Base-by-base conservation (phyloP, 2,888 invertebrate species). In the Gastracanthus pulcherrimus region DNA sequence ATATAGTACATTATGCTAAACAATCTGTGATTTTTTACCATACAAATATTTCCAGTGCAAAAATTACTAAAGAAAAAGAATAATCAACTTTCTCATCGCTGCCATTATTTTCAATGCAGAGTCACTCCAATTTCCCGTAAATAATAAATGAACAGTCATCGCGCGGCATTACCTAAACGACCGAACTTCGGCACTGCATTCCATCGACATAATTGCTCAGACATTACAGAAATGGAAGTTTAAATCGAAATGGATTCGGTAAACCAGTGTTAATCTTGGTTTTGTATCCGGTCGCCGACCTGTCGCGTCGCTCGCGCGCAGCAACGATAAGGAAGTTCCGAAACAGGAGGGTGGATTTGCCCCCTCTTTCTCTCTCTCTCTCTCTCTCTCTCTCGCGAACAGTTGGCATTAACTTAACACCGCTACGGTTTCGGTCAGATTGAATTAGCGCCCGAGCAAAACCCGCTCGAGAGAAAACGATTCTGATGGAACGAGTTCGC, bases 401-500 rank as follows among this genome's bases (percentile, higher is more conserved):
- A 82, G 82, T 86, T 85, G 86, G 86, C 86, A 87, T 85, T 85
- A 86, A 87, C 85, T 86, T 86, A 81, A 88, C 88, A 87, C 84
- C 86, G 83, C 85, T 89, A 89, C 86, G 88, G 89, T 87, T 89
- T 88, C 89, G 87, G 86, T 90, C 88, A n/a, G 83, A 86, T 87
- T 85, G 86, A 89, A 89, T 89, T 89, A 88, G 85, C 87, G 85
- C 84, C 85, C 81, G 75, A 55, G 51, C 60, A 74, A 76, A 82
- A 72, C 77, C 82, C 84, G 86, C 83, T 84, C 84, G 64, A 80
- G 81, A 81, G 80, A 85, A 86, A 87, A 86, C 85, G 86, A 86
- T 87, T 87, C 84, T 87, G 87, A 87, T 85, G 81, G 83, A 85
- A 88, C 86, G 84, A 86, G 84, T 84, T 81, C 82, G 74, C 72